Evolutionary conservation across 2,797 vertebrate genomes (phyloP).

Genomic region (Apogon talboti): DNA sequence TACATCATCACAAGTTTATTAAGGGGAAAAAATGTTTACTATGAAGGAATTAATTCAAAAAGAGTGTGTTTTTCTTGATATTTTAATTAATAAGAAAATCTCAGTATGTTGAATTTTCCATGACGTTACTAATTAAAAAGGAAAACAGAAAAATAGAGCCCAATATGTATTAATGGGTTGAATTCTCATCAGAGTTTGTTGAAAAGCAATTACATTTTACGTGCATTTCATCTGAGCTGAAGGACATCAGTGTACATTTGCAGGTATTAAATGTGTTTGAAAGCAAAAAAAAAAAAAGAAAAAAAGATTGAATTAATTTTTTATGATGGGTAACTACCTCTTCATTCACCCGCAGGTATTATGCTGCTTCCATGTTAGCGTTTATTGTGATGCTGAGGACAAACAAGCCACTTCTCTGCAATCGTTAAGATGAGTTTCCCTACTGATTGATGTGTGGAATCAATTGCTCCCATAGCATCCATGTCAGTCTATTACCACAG

Average conservation of each 20-base stretch:
- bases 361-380: constrained; percentile 67
- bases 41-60: constrained; percentile 3
- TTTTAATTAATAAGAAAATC: constrained; percentile 1
- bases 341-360: constrained; percentile 61
- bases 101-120: not conserved
- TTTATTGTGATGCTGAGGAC: constrained; percentile 75
- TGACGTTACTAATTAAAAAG: not conserved
- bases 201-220: constrained; percentile 30
- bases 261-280: constrained; percentile 40
- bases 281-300: constrained; percentile 25
- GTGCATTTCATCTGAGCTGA: constrained; percentile 23
- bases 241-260: constrained; percentile 38
- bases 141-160: not conserved
- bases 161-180: constrained; percentile 1
- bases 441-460: constrained; percentile 87
- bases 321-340: constrained; percentile 61
- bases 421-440: constrained; percentile 81
- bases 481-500: constrained; percentile 86
- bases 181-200: constrained; percentile 15
- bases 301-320: constrained; percentile 63
- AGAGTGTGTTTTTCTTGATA: not conserved
- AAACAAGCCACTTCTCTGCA: constrained; percentile 82
- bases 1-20: constrained; percentile 11
- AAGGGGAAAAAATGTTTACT: constrained; percentile 5
- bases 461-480: constrained; percentile 88